phyloP scores from a whole-genome alignment of 2,797 vertebrate species.

The Gallinago solitaria region DNA sequence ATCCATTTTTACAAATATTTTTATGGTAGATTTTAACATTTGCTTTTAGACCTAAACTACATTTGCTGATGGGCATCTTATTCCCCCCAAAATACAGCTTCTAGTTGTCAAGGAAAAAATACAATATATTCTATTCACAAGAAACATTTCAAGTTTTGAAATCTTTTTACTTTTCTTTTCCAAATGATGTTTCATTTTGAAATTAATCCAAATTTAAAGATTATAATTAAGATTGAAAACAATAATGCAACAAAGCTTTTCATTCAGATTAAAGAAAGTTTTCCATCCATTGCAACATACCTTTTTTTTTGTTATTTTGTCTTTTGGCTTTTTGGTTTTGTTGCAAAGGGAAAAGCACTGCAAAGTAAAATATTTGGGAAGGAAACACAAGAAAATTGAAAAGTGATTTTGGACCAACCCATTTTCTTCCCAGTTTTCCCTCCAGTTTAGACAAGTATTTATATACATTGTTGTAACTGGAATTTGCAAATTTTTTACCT shows the following conservation, averaged over 20 bases:
- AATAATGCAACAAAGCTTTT: not conserved
- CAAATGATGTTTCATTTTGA: not conserved
- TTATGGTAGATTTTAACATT: not conserved
- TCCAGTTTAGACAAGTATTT: not conserved
- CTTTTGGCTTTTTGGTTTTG: not conserved
- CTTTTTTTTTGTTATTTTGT: not conserved
- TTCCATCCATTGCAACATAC: not conserved
- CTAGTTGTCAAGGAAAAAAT: not conserved
- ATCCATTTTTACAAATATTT: not conserved
- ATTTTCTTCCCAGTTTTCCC: not conserved
- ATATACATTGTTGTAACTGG: not conserved
- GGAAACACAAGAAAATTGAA: not conserved
- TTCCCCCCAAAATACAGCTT: not conserved
- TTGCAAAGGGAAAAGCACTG: not conserved
- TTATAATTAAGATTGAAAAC: not conserved
- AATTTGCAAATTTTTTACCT: not conserved
- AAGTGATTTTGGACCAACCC: not conserved
- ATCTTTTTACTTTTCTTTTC: not conserved
- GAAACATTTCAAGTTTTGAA: not conserved
- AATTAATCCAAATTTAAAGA: not conserved
- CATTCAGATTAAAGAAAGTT: not conserved
- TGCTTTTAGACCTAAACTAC: not conserved
- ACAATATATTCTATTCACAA: not conserved
- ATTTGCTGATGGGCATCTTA: not conserved
- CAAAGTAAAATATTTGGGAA: not conserved